phyloP scores from a whole-genome alignment of 2,113 vertebrate genomes.

The Synchiropus splendidus region DNA sequence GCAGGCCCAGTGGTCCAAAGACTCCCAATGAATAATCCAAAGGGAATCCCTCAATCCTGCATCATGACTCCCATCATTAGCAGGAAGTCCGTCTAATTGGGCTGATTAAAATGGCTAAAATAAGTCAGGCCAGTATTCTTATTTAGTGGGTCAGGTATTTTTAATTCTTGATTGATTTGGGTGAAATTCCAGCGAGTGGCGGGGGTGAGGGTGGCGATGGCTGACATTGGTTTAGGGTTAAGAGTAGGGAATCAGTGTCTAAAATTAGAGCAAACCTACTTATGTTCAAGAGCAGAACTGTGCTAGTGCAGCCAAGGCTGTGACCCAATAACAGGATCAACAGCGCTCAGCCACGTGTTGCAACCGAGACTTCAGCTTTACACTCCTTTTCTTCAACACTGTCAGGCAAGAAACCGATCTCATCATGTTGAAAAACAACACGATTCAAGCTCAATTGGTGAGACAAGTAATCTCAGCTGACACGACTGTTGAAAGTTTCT shows the following conservation, averaged over 20 bases:
- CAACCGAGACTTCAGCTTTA: constrained; percentile 14
- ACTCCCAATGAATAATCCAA: constrained; percentile 43
- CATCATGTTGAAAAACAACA: no score
- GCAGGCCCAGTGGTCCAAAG: constrained; percentile 30
- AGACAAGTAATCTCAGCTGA: no score
- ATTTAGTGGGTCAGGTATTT: background rate
- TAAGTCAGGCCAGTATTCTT: background rate
- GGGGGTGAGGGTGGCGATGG: constrained; percentile 2
- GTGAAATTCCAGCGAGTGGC: background rate
- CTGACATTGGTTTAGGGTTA: constrained; percentile 44
- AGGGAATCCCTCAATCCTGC: constrained; percentile 38
- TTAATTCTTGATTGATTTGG: no score
- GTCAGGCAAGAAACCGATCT: no score
- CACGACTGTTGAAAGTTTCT: no score
- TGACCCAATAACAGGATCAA: constrained; percentile 64
- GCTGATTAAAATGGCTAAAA: background rate
- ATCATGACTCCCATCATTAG: constrained; percentile 25
- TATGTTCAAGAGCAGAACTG: constrained; percentile 48
- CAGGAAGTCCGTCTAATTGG: constrained; percentile 15
- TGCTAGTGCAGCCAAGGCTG: constrained; percentile 53
- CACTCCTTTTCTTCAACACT: constrained; percentile 6
- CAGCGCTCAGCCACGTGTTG: constrained; percentile 30
- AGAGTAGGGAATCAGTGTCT: constrained; percentile 52
- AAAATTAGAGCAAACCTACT: constrained; percentile 62
- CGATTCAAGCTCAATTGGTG: no score